Base-by-base conservation (phyloP, 2,113 vertebrate species). In the Hystrix brachyura region DNA sequence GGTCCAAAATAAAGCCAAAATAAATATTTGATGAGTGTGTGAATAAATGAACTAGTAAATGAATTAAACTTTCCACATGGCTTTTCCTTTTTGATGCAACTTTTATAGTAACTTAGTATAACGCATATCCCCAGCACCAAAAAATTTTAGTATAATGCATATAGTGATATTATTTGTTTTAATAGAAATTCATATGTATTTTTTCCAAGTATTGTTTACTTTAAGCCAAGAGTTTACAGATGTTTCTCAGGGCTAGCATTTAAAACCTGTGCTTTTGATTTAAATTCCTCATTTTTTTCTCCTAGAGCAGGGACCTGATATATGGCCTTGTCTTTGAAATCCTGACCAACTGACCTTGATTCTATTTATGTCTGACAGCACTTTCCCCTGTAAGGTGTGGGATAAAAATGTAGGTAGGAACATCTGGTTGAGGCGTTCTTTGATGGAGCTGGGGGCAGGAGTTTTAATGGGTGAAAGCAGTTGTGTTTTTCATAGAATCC, bases 271-370 rank as follows among this genome's bases (percentile, higher is more conserved):
- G 27, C 8, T 91, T 89, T 91, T 59, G 0, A 88, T 85, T 87
- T 94, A 55, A 88, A 91, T 78, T 67, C 12, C 51, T 90, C n/a
- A 23, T 48, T 93, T 91, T 67, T 91, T 48, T 32, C 46, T 94
- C 23, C 11, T 82, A 46, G 2, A 59, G 32, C 34, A 92, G 9
- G 21, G 74, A 79, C 3, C 18, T 74, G 5, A 69, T 64, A 59
- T 80, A 91, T 92, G 5, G 95, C 53, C 59, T 96, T 93, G 23
- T 78, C 27, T 95, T 95, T 96, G 43, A 90, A 96, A 90, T 85
- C 15, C 29, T 95, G 64, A 92, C 60, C 69, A 32, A 81, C 11
- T 91, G 85, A 81, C 38, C 59, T 87, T 84, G 46, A 87, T 80
- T 65, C 23, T 43, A 1, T 34, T 2, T 25, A 6, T 62, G 14